Evolutionary conservation across 2,113 vertebrate species (phyloP).

Genomic region (Serilophus lunatus): DNA sequence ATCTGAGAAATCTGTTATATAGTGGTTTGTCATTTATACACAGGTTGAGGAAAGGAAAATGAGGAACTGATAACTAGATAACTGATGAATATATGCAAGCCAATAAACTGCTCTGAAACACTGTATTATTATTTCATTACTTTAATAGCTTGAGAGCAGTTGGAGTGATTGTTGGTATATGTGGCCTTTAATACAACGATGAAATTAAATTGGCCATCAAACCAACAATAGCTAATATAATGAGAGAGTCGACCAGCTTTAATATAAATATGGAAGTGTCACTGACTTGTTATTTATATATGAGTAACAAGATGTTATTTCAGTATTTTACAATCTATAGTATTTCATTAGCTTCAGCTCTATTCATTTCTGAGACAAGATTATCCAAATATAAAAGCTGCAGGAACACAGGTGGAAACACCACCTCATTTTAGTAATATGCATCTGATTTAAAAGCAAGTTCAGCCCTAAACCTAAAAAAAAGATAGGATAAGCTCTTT

Average conservation of each 20-base stretch:
- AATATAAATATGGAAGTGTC: conserved; percentile 51
- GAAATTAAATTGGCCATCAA: conserved; percentile 62
- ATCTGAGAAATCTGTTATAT: neutral
- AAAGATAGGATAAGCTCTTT: neutral
- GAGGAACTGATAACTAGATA: neutral
- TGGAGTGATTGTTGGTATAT: conserved; percentile 31
- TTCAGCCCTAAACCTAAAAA: neutral
- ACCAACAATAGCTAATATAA: conserved; percentile 46
- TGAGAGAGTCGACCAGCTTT: conserved; percentile 27
- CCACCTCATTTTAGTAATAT: neutral
- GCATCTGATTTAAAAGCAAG: neutral
- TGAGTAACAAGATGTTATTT: conserved; percentile 15
- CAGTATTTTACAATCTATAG: neutral
- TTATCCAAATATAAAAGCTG: neutral
- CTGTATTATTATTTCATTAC: conserved; percentile 51
- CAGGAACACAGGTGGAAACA: neutral
- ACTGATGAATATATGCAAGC: neutral
- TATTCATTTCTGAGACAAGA: neutral
- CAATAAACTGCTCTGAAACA: conserved; percentile 30
- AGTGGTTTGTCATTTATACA: neutral
- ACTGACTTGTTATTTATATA: conserved; percentile 2
- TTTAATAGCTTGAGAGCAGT: conserved; percentile 41
- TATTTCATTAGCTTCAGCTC: conserved; percentile 11
- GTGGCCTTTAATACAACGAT: conserved; percentile 39
- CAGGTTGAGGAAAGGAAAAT: neutral